A percentile compares a stretch with the other conserved stretches of the same genome.
Conservation (phyloP, 2,888 invertebrate genomes). For the Leptinotarsa juncta region DNA sequence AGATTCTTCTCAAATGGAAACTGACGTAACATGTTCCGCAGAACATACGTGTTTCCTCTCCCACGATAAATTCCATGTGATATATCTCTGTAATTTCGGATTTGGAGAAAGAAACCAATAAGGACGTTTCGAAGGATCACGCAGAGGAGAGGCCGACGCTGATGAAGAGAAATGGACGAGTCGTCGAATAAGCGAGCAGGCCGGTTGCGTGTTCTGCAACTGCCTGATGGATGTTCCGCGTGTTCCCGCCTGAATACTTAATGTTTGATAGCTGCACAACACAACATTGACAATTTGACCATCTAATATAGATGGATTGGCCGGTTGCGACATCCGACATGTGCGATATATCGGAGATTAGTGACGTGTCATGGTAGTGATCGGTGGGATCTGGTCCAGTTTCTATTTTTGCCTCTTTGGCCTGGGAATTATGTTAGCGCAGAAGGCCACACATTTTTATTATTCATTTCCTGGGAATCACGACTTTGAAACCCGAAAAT, state of each 20-base stretch:
- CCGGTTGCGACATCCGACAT: constrained; percentile 41
- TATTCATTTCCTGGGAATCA: too few relatives aligned
- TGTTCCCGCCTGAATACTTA: constrained; percentile 62
- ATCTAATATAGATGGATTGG: constrained; percentile 56
- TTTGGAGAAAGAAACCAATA: constrained; percentile 60
- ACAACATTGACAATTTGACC: constrained; percentile 59
- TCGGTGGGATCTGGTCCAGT: too few relatives aligned
- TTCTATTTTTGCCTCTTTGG: too few relatives aligned
- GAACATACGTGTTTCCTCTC: background rate
- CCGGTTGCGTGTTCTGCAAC: constrained; percentile 46
- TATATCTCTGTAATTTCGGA: constrained; percentile 51
- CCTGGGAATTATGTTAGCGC: too few relatives aligned
- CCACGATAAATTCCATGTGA: constrained; percentile 42
- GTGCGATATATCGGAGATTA: constrained; percentile 45
- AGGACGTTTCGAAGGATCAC: constrained; percentile 61
- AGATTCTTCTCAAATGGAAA: background rate
- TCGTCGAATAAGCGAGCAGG: constrained; percentile 53
- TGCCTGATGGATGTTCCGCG: constrained; percentile 61
- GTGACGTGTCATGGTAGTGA: constrained; percentile 14
- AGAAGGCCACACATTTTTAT: too few relatives aligned
- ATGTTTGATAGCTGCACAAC: constrained; percentile 61
- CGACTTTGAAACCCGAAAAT: too few relatives aligned
- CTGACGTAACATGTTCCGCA: background rate
- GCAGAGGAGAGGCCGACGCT: constrained; percentile 58
- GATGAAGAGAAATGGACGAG: constrained; percentile 64